phyloP scores from a whole-genome alignment of 2,888 invertebrate genomes.

The Iphiclides podalirius region DNA sequence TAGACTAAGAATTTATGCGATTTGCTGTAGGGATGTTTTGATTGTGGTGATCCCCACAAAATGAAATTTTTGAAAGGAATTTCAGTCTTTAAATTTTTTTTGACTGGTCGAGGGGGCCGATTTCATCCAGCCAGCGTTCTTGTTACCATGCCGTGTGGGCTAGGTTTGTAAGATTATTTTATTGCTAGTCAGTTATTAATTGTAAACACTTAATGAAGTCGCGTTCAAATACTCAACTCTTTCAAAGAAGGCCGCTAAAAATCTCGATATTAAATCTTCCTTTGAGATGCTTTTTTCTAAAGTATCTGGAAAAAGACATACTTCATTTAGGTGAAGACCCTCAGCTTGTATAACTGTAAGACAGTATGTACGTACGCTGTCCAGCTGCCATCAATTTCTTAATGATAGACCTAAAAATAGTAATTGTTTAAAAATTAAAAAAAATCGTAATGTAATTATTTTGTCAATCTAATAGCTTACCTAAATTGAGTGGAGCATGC shows the following conservation, averaged over 20 bases:
- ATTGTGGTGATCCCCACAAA: too few relatives aligned
- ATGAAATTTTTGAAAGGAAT: too few relatives aligned
- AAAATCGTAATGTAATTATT: neutral
- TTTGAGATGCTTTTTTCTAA: conserved; percentile 44
- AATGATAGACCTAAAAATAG: conserved; percentile 49
- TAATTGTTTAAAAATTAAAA: too few relatives aligned
- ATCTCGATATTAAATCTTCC: conserved; percentile 51
- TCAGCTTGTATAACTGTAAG: neutral
- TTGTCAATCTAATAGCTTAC: conserved; percentile 33
- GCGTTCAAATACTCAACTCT: conserved; percentile 49
- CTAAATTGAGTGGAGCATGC: conserved; percentile 62
- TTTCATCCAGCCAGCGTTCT: too few relatives aligned
- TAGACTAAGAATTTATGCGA: too few relatives aligned
- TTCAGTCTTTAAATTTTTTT: too few relatives aligned
- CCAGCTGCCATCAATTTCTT: conserved; percentile 40
- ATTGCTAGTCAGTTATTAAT: too few relatives aligned
- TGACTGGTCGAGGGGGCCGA: too few relatives aligned
- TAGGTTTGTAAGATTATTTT: too few relatives aligned
- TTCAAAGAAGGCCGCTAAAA: conserved; percentile 69
- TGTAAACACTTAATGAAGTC: too few relatives aligned
- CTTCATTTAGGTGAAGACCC: neutral
- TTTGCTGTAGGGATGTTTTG: too few relatives aligned
- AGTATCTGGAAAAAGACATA: conserved; percentile 35
- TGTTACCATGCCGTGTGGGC: too few relatives aligned
- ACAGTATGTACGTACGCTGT: conserved; percentile 37